These are phyloP conservation scores for Germaria angustata DNA, from an alignment of 2,888 invertebrate species.

Conservation along the genomic window DNA sequence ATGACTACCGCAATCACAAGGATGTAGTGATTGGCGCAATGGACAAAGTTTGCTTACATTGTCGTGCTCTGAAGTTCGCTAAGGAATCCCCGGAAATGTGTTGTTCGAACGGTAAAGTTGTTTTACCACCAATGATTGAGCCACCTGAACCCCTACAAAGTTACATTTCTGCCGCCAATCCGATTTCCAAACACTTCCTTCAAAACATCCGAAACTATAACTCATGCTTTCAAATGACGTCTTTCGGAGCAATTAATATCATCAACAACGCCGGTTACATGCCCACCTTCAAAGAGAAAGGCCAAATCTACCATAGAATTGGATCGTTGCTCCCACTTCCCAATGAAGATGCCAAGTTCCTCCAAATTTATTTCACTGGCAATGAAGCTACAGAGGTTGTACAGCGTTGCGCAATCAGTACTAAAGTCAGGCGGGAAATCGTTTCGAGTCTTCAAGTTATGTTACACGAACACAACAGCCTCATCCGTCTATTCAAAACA, in stretches of 20 bases:
- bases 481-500: slow-evolving; percentile 69
- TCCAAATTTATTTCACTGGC: slow-evolving; percentile 52
- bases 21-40: slow-evolving; percentile 24
- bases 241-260: slow-evolving; percentile 33
- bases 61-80: slow-evolving; percentile 32
- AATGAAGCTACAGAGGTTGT: slow-evolving; percentile 20
- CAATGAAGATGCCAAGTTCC: slow-evolving; percentile 3
- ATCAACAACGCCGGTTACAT: neutral
- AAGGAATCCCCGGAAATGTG: neutral
- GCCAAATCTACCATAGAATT: slow-evolving; percentile 2
- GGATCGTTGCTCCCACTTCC: slow-evolving; percentile 6
- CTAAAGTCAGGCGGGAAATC: slow-evolving; percentile 70
- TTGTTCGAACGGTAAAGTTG: slow-evolving; percentile 5
- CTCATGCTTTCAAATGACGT: slow-evolving; percentile 45
- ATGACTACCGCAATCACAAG: slow-evolving; percentile 32
- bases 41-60: slow-evolving; percentile 43
- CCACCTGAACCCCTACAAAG: slow-evolving; percentile 31
- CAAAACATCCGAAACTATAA: slow-evolving; percentile 36
- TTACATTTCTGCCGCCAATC: slow-evolving; percentile 2
- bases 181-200: slow-evolving; percentile 29
- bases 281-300: slow-evolving; percentile 24
- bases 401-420: slow-evolving; percentile 47
- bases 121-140: slow-evolving; percentile 4
- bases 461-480: slow-evolving; percentile 34
- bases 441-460: slow-evolving; percentile 68